Conservation (phyloP, 1,140 invertebrate species). For the Nautilus pompilius region DNA sequence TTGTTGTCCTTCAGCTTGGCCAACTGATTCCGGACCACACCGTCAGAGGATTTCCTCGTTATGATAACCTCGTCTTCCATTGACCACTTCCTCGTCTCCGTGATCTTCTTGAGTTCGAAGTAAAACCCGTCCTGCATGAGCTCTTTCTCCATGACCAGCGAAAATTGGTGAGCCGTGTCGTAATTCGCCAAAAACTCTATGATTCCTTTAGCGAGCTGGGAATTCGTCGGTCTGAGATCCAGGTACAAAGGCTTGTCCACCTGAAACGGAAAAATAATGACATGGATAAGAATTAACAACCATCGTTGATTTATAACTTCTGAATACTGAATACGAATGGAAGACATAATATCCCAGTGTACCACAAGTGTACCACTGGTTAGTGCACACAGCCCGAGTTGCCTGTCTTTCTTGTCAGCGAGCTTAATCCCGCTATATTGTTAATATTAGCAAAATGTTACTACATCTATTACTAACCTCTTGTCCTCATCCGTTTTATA, state of each 20-base stretch:
- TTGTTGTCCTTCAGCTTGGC: slow-evolving; percentile 20
- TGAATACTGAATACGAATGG: too few relatives aligned
- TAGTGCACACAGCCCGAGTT: too few relatives aligned
- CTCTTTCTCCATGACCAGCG: slow-evolving; percentile 29
- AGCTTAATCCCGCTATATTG: too few relatives aligned
- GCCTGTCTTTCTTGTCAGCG: too few relatives aligned
- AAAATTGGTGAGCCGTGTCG: slow-evolving; percentile 7
- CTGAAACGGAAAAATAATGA: slow-evolving; percentile 19
- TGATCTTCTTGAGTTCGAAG: slow-evolving; percentile 19
- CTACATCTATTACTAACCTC: too few relatives aligned
- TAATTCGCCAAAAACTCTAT: slow-evolving; percentile 39
- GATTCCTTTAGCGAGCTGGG: slow-evolving; percentile 31
- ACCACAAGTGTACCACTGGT: too few relatives aligned
- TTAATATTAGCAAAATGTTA: too few relatives aligned
- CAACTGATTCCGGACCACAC: slow-evolving; percentile 17
- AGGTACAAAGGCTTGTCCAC: slow-evolving; percentile 30
- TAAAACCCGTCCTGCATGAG: slow-evolving; percentile 38
- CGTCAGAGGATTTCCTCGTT: slow-evolving; percentile 9
- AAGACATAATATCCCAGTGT: too few relatives aligned
- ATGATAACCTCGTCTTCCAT: slow-evolving; percentile 30
- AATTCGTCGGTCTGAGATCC: slow-evolving; percentile 31
- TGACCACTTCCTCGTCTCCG: slow-evolving; percentile 27
- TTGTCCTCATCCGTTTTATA: too few relatives aligned
- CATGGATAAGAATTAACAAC: background rate
- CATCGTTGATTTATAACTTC: background rate